Evolutionary conservation across 2,888 invertebrate species (phyloP), one percentile per base, ranked within the genome.

Genomic region (Spilarctia lutea): DNA sequence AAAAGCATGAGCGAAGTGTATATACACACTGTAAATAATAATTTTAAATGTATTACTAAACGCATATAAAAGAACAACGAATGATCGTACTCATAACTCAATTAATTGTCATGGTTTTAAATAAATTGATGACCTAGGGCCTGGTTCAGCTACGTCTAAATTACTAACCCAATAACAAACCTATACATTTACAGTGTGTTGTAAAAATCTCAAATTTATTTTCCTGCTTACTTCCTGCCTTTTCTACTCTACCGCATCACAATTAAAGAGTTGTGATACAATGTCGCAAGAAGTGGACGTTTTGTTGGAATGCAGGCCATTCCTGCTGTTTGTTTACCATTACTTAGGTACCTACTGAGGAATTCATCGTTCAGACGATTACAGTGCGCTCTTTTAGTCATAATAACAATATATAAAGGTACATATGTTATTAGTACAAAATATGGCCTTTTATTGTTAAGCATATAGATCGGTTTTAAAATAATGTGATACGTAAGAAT

Each of bases 241-340:
- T 70, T 18, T 3, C 27, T n/a, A 60, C 30, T 68, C n/a, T 35
- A 63, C 24, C 45, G 70, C 42, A 72, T 75, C 35, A 75, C 72
- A 52, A 74, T 76, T 65, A 74, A 66, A 70, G 73, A 73, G 68
- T 77, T 81, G 76, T 75, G 72, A 71, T 73, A 74, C 68, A 72
- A 75, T 77, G 78, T 81, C 77, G 81, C 84, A 84, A 83, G 79
- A 78, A 83, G 84, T 86, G 84, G 85, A 86, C 81, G 85, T 85
- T 86, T 82, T 84, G 85, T 83, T 79, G 81, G 84, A 86, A 85
- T 85, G 82, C 82, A 79, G 81, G 71, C 68, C 80, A 75, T 81
- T 83, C 84, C 81, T 79, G 80, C 79, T 82, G 85, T 87, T 90
- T 89, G 88, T 89, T 90, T 89, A 88, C 85, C 85, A 90, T 87